Base-by-base conservation (phyloP, 2,113 vertebrate species). In the Amazona guildingii region DNA sequence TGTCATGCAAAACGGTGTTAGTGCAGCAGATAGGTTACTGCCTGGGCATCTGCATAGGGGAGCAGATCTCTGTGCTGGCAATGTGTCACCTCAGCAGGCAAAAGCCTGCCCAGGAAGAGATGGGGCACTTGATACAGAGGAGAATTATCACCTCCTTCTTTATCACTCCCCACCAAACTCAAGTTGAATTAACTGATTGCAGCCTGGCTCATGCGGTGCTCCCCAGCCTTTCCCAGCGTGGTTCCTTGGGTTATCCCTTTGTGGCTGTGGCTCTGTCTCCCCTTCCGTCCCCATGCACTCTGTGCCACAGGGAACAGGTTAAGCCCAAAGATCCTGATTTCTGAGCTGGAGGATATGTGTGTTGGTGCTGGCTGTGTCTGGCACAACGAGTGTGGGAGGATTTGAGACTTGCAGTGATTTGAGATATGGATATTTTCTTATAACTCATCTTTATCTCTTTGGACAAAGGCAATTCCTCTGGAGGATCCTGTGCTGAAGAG, bases 141-240 rank as follows among this genome's bases (percentile, higher is more conserved):
- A 85, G 92, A 85, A 94, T 93, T 96, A 87, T 90, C 94, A 66
- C 89, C 75, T 88, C 49, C 78, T 90, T 80, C 91, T 95, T 93
- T 91, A 94, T 83, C 84, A 48, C 91, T 95, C 84, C 84, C 2
- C 1, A 29, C 75, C 78, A 69, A 92, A 89, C 66, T 66, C 24
- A 7, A 86, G 86, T 74, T 92, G 88, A 93, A 91, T 95, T n/a
- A 94, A 83, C 90, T 78, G 94, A 96, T 92, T 95, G 85, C 82
- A 87, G 6, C 21, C 31, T 37, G 37, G 66, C 66, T 91, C 75
- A 63, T 20, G 66, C 2, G 3, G 62, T 73, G 86, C 83, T 92
- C 84, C 39, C 62, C 13, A 11, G 74, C 89, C 86, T 88, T 78
- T 81, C 94, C 66, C 89, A 83, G 86, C 24, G 2, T 55, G 91